A percentile compares a stretch with the other conserved stretches of the same genome.
Conservation (phyloP, 2,797 vertebrate species). For the Hippoglossus hippoglossus region DNA sequence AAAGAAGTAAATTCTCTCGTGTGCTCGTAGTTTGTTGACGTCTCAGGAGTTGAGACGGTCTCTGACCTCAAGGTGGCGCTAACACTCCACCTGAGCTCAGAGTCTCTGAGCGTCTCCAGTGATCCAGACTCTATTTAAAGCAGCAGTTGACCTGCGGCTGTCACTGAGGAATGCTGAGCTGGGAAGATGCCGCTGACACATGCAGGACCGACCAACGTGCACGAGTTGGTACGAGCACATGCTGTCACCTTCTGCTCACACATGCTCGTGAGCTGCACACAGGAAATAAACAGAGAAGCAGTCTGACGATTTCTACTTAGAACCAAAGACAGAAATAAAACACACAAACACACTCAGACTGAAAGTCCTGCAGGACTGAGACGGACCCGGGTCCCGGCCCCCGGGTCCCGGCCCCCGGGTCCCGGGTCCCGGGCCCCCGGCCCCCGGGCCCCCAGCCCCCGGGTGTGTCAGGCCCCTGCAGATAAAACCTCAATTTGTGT, state of each 20-base stretch:
- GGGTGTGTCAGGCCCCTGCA: background rate
- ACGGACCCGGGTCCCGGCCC: no score
- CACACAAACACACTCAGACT: background rate
- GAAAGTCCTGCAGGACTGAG: background rate
- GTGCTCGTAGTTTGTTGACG: background rate
- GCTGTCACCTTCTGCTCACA: constrained; percentile 28
- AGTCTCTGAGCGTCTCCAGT: background rate
- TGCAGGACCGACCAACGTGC: constrained; percentile 7
- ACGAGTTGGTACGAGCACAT: constrained; percentile 27
- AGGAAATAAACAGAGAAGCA: background rate
- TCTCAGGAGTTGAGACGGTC: accelerated
- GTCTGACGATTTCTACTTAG: background rate
- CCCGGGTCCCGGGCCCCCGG: no score
- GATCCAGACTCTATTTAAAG: constrained; percentile 70
- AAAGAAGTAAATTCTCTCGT: no score
- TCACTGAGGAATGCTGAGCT: constrained; percentile 76
- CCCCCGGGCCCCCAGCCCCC: no score
- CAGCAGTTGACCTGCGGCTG: constrained; percentile 62
- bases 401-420: no score
- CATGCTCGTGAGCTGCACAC: background rate
- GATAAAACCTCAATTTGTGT: constrained; percentile 2
- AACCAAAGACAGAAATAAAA: background rate
- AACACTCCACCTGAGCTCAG: constrained; percentile 50
- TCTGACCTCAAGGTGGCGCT: constrained; percentile 70
- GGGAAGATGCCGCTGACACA: constrained; percentile 37